Evolutionary conservation across 2,113 vertebrate species (phyloP).

Genomic region (Misgurnus anguillicaudatus): DNA sequence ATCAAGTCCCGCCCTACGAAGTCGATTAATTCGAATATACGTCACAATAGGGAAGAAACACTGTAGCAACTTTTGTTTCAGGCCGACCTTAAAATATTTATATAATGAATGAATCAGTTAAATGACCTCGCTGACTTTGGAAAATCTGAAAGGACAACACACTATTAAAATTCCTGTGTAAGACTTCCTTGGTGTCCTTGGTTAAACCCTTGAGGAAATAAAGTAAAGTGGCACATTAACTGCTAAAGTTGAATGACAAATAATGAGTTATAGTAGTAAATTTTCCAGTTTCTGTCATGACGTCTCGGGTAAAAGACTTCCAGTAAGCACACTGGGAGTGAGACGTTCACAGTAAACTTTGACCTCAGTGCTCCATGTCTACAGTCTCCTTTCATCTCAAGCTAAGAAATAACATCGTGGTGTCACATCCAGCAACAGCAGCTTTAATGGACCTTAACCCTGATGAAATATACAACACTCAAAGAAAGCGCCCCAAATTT

Average conservation of each 20-base stretch:
- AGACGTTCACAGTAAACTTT: slow-evolving; percentile 14
- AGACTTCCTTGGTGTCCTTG: slow-evolving; percentile 66
- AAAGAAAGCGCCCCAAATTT: neutral
- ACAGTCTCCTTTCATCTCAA: neutral
- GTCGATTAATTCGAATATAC: too few relatives aligned
- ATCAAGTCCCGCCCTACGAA: too few relatives aligned
- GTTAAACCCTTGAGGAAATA: slow-evolving; percentile 69
- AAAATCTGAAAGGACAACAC: slow-evolving; percentile 67
- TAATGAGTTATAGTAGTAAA: neutral
- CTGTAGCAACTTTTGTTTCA: too few relatives aligned
- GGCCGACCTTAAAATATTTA: too few relatives aligned
- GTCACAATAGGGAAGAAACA: too few relatives aligned
- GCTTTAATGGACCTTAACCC: slow-evolving; percentile 26
- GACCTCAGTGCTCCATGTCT: neutral
- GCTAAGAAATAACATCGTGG: slow-evolving; percentile 11
- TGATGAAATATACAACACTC: slow-evolving; percentile 22
- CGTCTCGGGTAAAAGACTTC: neutral
- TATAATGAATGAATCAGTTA: too few relatives aligned
- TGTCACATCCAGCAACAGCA: slow-evolving; percentile 1
- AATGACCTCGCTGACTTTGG: slow-evolving; percentile 39
- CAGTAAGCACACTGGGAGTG: neutral
- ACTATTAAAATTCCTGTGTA: slow-evolving; percentile 72
- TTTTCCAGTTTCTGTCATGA: slow-evolving; percentile 15
- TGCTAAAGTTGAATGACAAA: slow-evolving; percentile 48
- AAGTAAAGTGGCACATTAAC: slow-evolving; percentile 63